Evolutionary conservation across 23 tunicate genomes (phyloP).

Genomic region (Ascidia mentula): DNA sequence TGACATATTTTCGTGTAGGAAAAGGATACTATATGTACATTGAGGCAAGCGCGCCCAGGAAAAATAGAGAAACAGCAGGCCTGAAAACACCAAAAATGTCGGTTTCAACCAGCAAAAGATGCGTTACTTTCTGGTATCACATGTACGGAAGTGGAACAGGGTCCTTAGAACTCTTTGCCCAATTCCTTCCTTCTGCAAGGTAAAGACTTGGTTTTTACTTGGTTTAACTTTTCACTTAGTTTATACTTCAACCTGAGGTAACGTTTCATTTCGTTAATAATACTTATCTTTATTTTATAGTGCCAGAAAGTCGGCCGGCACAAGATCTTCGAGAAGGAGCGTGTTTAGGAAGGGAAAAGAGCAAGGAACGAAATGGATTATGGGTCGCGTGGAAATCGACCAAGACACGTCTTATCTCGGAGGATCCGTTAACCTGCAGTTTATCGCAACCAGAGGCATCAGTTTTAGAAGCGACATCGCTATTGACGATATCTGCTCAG

Average conservation of each 20-base stretch:
- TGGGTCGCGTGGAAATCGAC: conserved; percentile 38
- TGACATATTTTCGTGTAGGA: background rate
- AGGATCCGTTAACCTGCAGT: conserved; percentile 44
- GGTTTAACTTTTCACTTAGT: too few relatives aligned
- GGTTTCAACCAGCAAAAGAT: conserved; percentile 24
- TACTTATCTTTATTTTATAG: too few relatives aligned
- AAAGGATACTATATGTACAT: conserved; percentile 69
- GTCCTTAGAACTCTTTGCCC: conserved; percentile 35
- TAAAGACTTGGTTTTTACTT: too few relatives aligned
- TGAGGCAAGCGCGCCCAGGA: conserved; percentile 72
- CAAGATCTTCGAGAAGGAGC: background rate
- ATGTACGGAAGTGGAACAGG: conserved; percentile 79
- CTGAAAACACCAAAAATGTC: conserved; percentile 44
- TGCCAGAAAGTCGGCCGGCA: conserved; percentile 13
- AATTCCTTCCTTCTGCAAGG: conserved; percentile 15
- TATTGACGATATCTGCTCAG: conserved; percentile 82
- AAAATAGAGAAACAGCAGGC: conserved; percentile 33
- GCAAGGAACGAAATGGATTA: conserved; percentile 55
- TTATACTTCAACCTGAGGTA: too few relatives aligned
- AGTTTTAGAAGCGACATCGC: conserved; percentile 66
- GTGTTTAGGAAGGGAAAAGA: conserved; percentile 10
- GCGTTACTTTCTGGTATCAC: conserved; percentile 85
- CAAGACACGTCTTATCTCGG: conserved; percentile 19
- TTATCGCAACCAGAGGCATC: conserved; percentile 50
- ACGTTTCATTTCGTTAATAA: too few relatives aligned